Conservation (phyloP, 2,113 vertebrate species). For the Silurus meridionalis region DNA sequence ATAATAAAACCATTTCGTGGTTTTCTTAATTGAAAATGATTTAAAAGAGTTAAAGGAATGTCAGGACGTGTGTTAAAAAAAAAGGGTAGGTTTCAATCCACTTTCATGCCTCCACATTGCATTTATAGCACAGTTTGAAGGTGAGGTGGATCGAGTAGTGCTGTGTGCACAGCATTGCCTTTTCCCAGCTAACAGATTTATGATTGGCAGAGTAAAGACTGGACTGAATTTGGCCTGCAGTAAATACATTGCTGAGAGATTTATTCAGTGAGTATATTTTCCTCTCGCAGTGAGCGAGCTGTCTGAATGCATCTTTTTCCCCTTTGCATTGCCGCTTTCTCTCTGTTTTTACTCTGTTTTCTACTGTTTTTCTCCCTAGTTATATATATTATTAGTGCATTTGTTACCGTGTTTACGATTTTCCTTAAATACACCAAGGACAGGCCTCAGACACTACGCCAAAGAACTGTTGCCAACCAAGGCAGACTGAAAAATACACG, state of each 20-base stretch:
- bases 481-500: not conserved
- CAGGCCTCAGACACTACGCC: not conserved
- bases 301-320: not conserved
- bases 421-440: not conserved
- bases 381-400: not conserved
- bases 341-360: not conserved
- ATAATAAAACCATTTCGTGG: not conserved
- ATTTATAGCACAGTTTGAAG: not conserved
- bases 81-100: not conserved
- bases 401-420: not conserved
- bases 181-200: constrained; percentile 13
- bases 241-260: constrained; percentile 16
- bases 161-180: not conserved
- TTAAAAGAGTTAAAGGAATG: not conserved
- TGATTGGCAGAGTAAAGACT: constrained; percentile 21
- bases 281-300: not conserved
- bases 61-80: not conserved
- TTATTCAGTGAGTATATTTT: constrained; percentile 9
- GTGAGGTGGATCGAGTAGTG: not conserved
- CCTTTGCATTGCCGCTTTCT: not conserved
- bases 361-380: not conserved
- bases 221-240: constrained; percentile 21
- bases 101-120: not conserved
- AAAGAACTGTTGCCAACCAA: not conserved
- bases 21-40: constrained; percentile 12